A percentile compares a stretch with the other conserved stretches of the same genome.
Evolutionary conservation across 1,140 invertebrate species (phyloP).

Genomic region (Phymorhynchus buccinoides): DNA sequence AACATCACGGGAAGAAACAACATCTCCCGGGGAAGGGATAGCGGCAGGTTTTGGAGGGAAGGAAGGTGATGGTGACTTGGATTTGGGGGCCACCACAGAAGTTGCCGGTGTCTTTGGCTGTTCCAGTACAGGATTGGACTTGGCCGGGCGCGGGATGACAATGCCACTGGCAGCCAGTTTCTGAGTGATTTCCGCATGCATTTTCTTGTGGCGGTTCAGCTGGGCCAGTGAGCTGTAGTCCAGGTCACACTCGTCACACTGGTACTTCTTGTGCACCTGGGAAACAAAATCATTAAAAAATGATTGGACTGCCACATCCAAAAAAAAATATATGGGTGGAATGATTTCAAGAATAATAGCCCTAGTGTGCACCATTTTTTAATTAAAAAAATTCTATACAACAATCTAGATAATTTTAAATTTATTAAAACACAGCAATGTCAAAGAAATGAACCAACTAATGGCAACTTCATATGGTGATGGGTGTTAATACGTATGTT

Average conservation of each 20-base stretch:
- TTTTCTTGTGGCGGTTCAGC: slow-evolving; percentile 13
- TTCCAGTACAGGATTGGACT: background rate
- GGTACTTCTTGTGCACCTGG: slow-evolving; percentile 15
- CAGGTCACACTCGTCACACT: slow-evolving; percentile 37
- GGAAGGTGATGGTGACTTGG: background rate
- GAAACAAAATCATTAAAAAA: too few species aligned
- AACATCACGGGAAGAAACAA: background rate
- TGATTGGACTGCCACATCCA: too few species aligned
- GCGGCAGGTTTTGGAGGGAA: background rate
- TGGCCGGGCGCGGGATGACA: slow-evolving; percentile 4
- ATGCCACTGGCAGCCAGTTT: slow-evolving; percentile 29
- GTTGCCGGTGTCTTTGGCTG: background rate
- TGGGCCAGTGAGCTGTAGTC: slow-evolving; percentile 19
- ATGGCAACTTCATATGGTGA: too few species aligned
- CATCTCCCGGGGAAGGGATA: background rate
- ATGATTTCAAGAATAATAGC: too few species aligned
- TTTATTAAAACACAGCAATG: too few species aligned
- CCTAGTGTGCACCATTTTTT: too few species aligned
- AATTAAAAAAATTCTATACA: too few species aligned
- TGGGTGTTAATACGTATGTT: too few species aligned
- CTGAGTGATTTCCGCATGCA: slow-evolving; percentile 23
- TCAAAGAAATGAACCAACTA: too few species aligned
- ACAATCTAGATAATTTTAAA: too few species aligned
- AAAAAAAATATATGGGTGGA: too few species aligned
- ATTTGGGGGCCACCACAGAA: background rate